Evolutionary conservation across 2,888 invertebrate genomes (phyloP), one percentile per base, ranked within the genome.

Genomic region (Cryptophagus acutangulus): DNA sequence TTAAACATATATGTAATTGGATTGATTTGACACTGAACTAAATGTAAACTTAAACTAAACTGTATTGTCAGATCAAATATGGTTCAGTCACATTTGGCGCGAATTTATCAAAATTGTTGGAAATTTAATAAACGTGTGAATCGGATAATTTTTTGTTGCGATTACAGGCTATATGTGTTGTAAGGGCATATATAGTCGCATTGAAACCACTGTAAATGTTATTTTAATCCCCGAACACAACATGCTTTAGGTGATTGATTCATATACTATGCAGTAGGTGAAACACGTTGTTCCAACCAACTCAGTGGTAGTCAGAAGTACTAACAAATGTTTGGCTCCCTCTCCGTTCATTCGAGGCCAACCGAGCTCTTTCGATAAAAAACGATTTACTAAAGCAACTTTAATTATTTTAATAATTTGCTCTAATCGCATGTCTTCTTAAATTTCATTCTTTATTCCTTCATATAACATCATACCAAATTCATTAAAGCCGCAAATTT

Each of bases 321-420:
- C 63, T 62, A 59, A 62, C 59, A 58, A 54, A 58, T 57, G 55
- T 55, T 55, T 48, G 54, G 54, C 48, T 55, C 58, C 59, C 61
- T 57, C 54, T 49, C 51, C 51, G 51, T 43, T 49, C 42, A 45
- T 58, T 59, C 63, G 62, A 53, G 48, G 48, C 35, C 49, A 50
- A 46, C 63, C 65, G 65, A 63, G 56, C 15, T n/a, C 46, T 48
- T 43, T 51, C 65, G 63, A 60, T 51, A 59, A 59, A 62, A 62
- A 62, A 61, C 63, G 63, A n/a, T n/a, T n/a, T n/a, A n/a, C n/a
- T n/a, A n/a, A n/a, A n/a, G n/a, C n/a, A n/a, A n/a, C n/a, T n/a
- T n/a, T n/a, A n/a, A n/a, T n/a, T n/a, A n/a, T n/a, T n/a, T n/a
- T n/a, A n/a, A n/a, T n/a, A n/a, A n/a, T n/a, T n/a, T n/a, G n/a